Evolutionary conservation across 53 echinoderm and acorn worm genomes (phyloP), one percentile per base, ranked within the genome.

Genomic region (Holothuria scabra): DNA sequence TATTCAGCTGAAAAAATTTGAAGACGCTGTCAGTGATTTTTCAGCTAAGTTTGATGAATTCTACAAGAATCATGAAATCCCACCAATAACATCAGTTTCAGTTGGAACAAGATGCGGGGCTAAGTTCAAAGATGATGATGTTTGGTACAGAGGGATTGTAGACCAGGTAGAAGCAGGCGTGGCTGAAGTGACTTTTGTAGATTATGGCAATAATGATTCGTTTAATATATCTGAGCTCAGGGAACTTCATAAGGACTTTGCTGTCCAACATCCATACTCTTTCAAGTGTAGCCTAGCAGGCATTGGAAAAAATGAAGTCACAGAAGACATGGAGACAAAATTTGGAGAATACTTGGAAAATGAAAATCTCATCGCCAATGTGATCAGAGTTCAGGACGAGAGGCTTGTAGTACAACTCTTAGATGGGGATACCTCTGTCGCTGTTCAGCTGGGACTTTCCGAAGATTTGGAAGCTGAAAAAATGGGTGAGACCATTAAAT

Each of bases 161-260:
- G 78, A 87, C 0, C 81, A 66, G 16, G 23, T 89, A 14, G 85
- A 85, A 59, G 84, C 82, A 18, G 85, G 72, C 1, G 56, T 78
- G 8, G 85, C 66, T 28, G 89, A 85, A 7, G 94, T 99, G 7
- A 65, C 46, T 21, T 99, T 95, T 67, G 84, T 94, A 9, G 95
- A 99, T 72, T 99, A 99, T 84, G 99, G 99, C 48, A 97, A 99
- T 69, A 70, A 87, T 1, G 99, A 99, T 83, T 22, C 76, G 23
- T 80, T 95, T 35, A 31, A 81, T 30, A 41, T 46, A 18, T 52
- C 58, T 12, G 41, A 87, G 12, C 70, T 99, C 56, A 91, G 82
- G 71, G 81, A 81, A 81, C 82, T 81, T 22, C 62, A 81, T 13
- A 32, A 41, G 49, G 34, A 63, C 34, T 81, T 81, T 60, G 26